These are phyloP conservation scores for Formicarius rufipectus DNA, from an alignment of 2,113 vertebrate genomes.

Conservation along the genomic window DNA sequence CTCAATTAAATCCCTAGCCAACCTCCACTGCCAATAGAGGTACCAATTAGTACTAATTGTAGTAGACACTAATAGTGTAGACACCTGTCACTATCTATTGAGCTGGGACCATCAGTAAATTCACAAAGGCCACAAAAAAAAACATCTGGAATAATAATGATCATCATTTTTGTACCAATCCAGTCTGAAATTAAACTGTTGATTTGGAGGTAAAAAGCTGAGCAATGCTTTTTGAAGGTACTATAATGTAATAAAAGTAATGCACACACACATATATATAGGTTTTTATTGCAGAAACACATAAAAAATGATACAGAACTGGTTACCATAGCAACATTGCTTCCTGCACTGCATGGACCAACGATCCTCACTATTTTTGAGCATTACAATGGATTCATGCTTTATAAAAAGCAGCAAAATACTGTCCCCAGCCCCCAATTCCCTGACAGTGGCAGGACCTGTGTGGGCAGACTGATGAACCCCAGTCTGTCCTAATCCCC, in stretches of 20 bases:
- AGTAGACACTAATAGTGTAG: constrained; percentile 65
- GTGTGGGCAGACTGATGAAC: not conserved
- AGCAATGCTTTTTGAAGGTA: constrained; percentile 1
- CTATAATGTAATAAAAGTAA: constrained; percentile 32
- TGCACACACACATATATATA: not conserved
- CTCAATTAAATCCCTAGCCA: constrained; percentile 39
- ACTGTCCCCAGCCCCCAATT: not conserved
- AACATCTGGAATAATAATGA: constrained; percentile 37
- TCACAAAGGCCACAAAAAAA: constrained; percentile 44
- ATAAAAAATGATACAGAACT: not conserved
- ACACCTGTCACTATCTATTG: constrained; percentile 65
- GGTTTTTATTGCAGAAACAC: constrained; percentile 35
- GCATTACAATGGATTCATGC: not conserved
- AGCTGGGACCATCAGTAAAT: constrained; percentile 44
- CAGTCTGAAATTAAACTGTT: constrained; percentile 33
- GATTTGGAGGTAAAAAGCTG: constrained; percentile 26
- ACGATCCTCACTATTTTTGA: constrained; percentile 33
- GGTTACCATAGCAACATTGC: constrained; percentile 59
- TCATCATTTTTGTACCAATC: not conserved
- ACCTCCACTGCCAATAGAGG: constrained; percentile 34
- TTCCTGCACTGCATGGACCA: constrained; percentile 19
- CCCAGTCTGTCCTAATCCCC: not conserved
- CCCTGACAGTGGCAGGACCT: not conserved
- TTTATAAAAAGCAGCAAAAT: not conserved
- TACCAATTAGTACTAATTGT: constrained; percentile 66